Evolutionary conservation across 92 coral and sea anemone species (phyloP), one percentile per base, ranked within the genome.

Genomic region (Paragorgia papillata): DNA sequence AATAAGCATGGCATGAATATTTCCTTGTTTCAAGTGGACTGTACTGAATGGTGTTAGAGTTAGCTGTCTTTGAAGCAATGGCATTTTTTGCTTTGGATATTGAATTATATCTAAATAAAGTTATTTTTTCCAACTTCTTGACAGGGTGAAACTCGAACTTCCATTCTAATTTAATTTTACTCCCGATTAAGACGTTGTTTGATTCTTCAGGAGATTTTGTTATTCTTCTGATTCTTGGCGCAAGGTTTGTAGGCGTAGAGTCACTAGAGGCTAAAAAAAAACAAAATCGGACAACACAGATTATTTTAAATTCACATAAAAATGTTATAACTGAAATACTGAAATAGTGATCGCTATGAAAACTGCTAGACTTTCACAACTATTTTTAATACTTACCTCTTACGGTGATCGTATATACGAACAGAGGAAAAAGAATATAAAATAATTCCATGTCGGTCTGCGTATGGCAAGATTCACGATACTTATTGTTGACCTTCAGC

Each of bases 141-240:
- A 34, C 51, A 17, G 78, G 22, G 18, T 25, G 48, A 55, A 71
- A 33, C 39, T 17, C 57, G 78, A 71, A 71, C 29, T 10, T 54
- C 78, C 78, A 71, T 25, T 71, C 64, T 58, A 71, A 35, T 71
- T 53, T 71, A 2, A 71, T 25, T 25, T 71, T 55, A 12, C 9
- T 34, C 17, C 78, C 78, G 17, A 71, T 48, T 20, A 71, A 39
- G 50, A 69, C 76, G 33, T 7, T 10, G 32, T 55, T 71, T n/a
- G 20, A 30, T 22, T 31, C 54, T 15, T 22, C 19, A 18, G 78
- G 78, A 9, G 64, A 9, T 53, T 57, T 50, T 18, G 43, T 55
- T 28, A 71, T 50, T 24, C 35, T 50, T 18, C 24, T 55, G 48
- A 71, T 50, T 24, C 35, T 17, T 22, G 63, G 62, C 50, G 44